phyloP scores from a whole-genome alignment of 1,140 invertebrate genomes.

The Dolichoris vasculosae region DNA sequence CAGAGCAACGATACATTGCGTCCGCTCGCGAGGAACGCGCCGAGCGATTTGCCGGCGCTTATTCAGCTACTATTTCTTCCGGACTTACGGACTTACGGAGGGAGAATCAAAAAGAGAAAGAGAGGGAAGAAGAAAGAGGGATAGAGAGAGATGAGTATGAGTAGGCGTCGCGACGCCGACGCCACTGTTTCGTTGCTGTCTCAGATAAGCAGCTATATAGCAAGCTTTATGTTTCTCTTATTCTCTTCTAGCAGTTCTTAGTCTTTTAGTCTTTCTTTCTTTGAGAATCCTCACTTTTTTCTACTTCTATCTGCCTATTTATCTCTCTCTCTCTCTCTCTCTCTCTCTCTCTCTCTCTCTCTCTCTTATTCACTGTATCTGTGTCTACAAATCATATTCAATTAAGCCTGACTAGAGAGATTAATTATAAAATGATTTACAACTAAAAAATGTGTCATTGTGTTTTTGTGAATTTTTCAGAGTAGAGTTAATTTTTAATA shows the following conservation, averaged over 20 bases:
- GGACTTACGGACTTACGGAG: background rate
- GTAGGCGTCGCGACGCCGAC: background rate
- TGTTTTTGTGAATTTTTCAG: too few relatives aligned
- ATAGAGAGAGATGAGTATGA: background rate
- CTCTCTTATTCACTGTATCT: background rate
- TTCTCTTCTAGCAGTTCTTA: background rate
- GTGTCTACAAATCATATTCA: background rate
- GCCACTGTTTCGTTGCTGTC: background rate
- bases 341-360: too few relatives aligned
- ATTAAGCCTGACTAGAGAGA: background rate
- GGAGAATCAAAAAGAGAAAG: background rate
- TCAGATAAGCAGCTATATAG: background rate
- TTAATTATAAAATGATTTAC: background rate
- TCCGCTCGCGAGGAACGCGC: conserved; percentile 5
- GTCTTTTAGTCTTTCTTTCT: background rate
- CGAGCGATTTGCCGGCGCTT: conserved; percentile 1
- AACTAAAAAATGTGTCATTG: background rate
- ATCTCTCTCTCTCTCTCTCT: background rate
- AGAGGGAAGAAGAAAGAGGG: background rate
- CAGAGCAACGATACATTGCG: background rate
- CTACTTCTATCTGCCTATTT: too few relatives aligned
- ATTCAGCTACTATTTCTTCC: background rate
- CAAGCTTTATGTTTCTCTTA: background rate
- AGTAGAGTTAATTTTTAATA: too few relatives aligned
- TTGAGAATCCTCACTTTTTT: too few relatives aligned